Base-by-base conservation (phyloP, 2,797 vertebrate genomes). In the Premnoplex brunnescens region DNA sequence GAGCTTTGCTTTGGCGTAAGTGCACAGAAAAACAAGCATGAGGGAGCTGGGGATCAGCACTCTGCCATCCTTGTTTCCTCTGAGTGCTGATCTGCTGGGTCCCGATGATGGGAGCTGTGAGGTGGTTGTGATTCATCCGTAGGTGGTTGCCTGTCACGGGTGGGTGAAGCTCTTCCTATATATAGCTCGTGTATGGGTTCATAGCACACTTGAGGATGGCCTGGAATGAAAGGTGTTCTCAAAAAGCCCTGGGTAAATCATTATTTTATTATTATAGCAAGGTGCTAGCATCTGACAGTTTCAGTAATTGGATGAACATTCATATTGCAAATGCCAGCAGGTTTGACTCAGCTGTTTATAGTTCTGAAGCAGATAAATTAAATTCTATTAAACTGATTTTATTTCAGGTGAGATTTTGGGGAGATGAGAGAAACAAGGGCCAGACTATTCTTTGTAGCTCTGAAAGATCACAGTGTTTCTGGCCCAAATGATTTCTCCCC, bases 131-230 rank as follows among this genome's bases (percentile, higher is more conserved):
- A 97, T 86, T 96, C 95, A 96, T 84, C 73, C 0, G 95, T 94
- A 11, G 96, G 95, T 76, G 96, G 92, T 44, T 96, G 96, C 94
- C 85, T 96, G 95, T 96, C 94, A 93, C 1, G 7, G 85, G 79
- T 90, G 91, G 95, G 92, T 94, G 92, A 94, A 67, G 67, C 6
- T 6, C 43, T 84, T 77, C 63, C 92, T 94, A 97, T 94, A 86
- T 79, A 90, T 96, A 96, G 80, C 67, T 46, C 21, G 14, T 85
- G 73, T n/a, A 78, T 64, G 63, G 81, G 24, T 78, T 96, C 91
- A 72, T 13, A 91, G 83, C 77, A 32, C 71, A 17, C 64, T 95
- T 36, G 41, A 66, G 88, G 66, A 91, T 68, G 79, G 79, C 83
- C 85, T 91, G 83, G 88, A 90, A 95, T 73, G 87, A 93, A 95